Evolutionary conservation across 2,113 vertebrate genomes (phyloP), one percentile per base, ranked within the genome.

Genomic region (Dromas ardeola): DNA sequence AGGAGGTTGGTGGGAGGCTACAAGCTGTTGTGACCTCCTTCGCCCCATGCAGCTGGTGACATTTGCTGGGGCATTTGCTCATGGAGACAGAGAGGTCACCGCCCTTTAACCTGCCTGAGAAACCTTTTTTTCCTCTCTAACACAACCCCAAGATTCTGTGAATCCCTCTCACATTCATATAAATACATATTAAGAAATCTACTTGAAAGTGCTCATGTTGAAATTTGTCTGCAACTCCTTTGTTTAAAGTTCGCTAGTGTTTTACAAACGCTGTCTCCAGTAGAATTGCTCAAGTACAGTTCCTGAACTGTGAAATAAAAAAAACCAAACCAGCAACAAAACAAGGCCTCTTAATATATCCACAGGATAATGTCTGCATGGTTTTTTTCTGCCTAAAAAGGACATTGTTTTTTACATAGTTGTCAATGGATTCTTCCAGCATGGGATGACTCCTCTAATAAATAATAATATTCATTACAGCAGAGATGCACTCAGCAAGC

Each of bases 181-280:
- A 92, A 92, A 92, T 81, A 58, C 5, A 1, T 59, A 93, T 91
- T 92, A 95, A 86, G 80, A 96, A 94, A 93, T 25, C 32, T 40
- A 63, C 69, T 66, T 89, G 38, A 86, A 91, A 91, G 91, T 5
- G 36, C 23, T 52, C 22, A 4, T 71, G 86, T 84, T 89, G 83
- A 92, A 96, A 96, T 72, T 49, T 58, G 67, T 62, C 83, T 83
- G 62, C 71, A 88, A 92, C 58, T 70, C 42, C 71, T 66, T 40
- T 86, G 73, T 15, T 93, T 73, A 43, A 88, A 78, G 59, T 20
- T 82, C 3, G 3, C 43, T 73, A 9, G 21, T 53, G 53, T 61
- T 70, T 52, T 78, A 83, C 36, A 91, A 65, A 91, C 32, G 40
- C 62, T 83, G 58, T 7, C 53, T 78, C 45, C 55, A 61, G 62